phyloP scores from a whole-genome alignment of 2,888 invertebrate species.

The Drosophila sordidapex region DNA sequence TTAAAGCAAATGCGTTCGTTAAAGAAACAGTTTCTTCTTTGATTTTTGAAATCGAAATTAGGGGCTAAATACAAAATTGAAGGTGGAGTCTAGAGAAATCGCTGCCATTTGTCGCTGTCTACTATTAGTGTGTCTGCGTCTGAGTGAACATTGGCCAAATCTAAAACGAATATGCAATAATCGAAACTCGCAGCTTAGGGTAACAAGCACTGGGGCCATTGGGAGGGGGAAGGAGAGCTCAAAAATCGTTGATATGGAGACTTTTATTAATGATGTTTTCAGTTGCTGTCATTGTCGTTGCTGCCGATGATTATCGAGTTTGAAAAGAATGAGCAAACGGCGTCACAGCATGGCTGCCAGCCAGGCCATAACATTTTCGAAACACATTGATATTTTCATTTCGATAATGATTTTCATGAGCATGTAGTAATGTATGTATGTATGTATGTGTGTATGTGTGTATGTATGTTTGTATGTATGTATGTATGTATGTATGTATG shows the following conservation, averaged over 20 bases:
- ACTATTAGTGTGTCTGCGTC: neutral
- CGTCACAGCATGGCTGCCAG: neutral
- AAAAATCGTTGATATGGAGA: slow-evolving; percentile 27
- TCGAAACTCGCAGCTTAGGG: neutral
- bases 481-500: neutral
- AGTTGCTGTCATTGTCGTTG: slow-evolving; percentile 29
- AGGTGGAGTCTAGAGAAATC: neutral
- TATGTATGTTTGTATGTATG: neutral
- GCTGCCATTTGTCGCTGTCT: neutral
- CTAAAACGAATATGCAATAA: slow-evolving; percentile 16
- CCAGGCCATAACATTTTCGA: slow-evolving; percentile 44
- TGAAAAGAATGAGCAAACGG: slow-evolving; percentile 5
- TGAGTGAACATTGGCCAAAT: neutral
- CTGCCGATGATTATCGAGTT: slow-evolving; percentile 47
- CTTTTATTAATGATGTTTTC: slow-evolving; percentile 55
- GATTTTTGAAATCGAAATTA: neutral
- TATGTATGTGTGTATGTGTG: neutral
- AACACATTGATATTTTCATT: slow-evolving; percentile 65
- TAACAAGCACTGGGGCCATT: neutral
- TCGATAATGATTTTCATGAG: slow-evolving; percentile 58
- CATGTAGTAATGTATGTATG: slow-evolving; percentile 14
- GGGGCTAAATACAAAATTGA: neutral
- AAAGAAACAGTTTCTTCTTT: neutral
- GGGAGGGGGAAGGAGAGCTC: neutral
- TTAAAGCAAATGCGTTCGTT: neutral